Evolutionary conservation across 2,888 invertebrate genomes (phyloP).

Genomic region (Eupithecia pulchellata): DNA sequence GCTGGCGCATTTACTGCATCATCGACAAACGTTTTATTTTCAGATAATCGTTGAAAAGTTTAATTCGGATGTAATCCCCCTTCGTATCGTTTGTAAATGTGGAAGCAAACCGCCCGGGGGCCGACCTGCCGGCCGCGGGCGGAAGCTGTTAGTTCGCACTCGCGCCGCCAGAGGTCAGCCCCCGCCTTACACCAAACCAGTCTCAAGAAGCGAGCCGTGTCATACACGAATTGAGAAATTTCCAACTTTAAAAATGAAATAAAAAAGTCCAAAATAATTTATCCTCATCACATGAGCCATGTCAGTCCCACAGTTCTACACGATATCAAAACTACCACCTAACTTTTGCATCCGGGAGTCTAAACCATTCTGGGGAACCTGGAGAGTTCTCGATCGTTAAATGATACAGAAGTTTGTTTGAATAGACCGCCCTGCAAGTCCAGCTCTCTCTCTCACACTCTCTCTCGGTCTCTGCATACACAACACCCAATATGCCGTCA

Average conservation of each 20-base stretch:
- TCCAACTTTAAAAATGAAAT: constrained; percentile 55
- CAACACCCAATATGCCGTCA: constrained; percentile 81
- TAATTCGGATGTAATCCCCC: background rate
- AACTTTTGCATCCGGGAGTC: constrained; percentile 54
- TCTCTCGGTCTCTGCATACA: constrained; percentile 67
- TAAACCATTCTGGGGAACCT: constrained; percentile 30
- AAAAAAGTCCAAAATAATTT: constrained; percentile 62
- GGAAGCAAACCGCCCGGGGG: constrained; percentile 47
- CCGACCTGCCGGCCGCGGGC: constrained; percentile 25
- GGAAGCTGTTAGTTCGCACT: background rate
- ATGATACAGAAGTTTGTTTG: constrained; percentile 36
- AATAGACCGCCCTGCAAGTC: constrained; percentile 43
- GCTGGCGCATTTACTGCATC: constrained; percentile 51
- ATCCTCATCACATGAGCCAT: constrained; percentile 82
- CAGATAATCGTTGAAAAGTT: background rate
- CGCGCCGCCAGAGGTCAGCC: constrained; percentile 31
- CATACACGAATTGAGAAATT: constrained; percentile 76
- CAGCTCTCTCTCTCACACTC: constrained; percentile 9
- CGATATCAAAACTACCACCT: constrained; percentile 72
- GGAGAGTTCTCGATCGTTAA: constrained; percentile 29
- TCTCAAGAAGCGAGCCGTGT: constrained; percentile 79
- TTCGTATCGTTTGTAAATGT: constrained; percentile 38
- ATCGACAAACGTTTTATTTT: constrained; percentile 26
- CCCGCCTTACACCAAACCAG: constrained; percentile 67
- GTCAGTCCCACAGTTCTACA: constrained; percentile 76